Evolutionary conservation across 2,113 vertebrate species (phyloP).

Genomic region (Himantopus leucocephalus): DNA sequence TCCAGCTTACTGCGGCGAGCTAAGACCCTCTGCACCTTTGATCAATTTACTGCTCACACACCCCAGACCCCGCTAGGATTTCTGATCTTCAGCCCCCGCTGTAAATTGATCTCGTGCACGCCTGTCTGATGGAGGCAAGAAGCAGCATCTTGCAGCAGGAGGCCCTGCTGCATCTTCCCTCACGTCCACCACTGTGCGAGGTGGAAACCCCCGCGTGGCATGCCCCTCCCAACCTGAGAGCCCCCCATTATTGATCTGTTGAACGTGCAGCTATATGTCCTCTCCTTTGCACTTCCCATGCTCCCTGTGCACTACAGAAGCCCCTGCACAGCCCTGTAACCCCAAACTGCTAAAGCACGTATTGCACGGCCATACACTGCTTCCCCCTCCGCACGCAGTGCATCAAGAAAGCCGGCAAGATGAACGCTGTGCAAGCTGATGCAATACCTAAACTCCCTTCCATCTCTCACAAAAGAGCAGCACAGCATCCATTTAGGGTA

Average conservation of each 20-base stretch:
- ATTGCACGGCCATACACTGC: background rate
- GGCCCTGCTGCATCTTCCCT: background rate
- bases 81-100: background rate
- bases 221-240: accelerated
- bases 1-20: background rate
- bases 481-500: background rate
- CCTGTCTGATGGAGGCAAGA: background rate
- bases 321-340: background rate
- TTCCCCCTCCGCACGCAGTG: accelerated
- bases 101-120: background rate
- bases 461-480: background rate
- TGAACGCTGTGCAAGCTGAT: accelerated
- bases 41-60: background rate
- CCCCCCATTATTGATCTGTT: accelerated
- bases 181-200: accelerated
- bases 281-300: accelerated
- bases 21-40: constrained; percentile 46
- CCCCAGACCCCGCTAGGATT: background rate
- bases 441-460: background rate
- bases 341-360: background rate
- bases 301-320: accelerated
- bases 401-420: accelerated
- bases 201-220: accelerated
- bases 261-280: accelerated
- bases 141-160: background rate